phyloP scores from a whole-genome alignment of 2,113 vertebrate genomes.

The Rostratula benghalensis region DNA sequence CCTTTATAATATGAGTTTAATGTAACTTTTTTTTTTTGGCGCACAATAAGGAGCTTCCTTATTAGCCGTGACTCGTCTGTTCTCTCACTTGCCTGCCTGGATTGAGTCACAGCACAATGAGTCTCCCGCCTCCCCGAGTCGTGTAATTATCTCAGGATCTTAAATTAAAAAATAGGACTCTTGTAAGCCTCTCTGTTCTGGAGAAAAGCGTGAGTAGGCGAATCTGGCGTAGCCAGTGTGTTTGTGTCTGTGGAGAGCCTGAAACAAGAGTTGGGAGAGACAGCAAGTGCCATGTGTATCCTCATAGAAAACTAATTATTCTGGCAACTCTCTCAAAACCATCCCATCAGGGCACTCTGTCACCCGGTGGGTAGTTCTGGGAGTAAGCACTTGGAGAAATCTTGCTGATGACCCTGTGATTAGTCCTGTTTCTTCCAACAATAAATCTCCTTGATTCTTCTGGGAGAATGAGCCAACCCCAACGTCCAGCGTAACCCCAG shows the following conservation, averaged over 20 bases:
- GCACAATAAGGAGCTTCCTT: neutral
- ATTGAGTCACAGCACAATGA: slow-evolving; percentile 19
- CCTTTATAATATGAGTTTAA: neutral
- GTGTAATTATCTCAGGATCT: slow-evolving; percentile 3
- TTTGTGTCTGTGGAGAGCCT: neutral
- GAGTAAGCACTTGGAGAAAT: neutral
- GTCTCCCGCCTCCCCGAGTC: slow-evolving; percentile 3
- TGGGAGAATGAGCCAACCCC: neutral
- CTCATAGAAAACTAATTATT: neutral
- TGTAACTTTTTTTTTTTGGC: neutral
- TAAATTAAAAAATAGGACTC: neutral
- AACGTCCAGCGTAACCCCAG: neutral
- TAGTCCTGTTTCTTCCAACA: neutral
- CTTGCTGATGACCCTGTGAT: neutral
- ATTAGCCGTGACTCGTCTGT: neutral
- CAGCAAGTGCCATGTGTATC: neutral
- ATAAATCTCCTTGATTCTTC: neutral
- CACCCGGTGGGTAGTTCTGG: neutral
- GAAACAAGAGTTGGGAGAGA: neutral
- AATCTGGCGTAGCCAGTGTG: neutral
- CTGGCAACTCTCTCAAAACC: neutral
- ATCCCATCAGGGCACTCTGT: neutral
- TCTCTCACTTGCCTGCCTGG: neutral
- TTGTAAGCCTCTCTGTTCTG: neutral
- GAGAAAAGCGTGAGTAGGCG: neutral